These are phyloP conservation scores for Accipiter virgatus DNA, from an alignment of 2,113 vertebrate genomes.

Conservation along the genomic window DNA sequence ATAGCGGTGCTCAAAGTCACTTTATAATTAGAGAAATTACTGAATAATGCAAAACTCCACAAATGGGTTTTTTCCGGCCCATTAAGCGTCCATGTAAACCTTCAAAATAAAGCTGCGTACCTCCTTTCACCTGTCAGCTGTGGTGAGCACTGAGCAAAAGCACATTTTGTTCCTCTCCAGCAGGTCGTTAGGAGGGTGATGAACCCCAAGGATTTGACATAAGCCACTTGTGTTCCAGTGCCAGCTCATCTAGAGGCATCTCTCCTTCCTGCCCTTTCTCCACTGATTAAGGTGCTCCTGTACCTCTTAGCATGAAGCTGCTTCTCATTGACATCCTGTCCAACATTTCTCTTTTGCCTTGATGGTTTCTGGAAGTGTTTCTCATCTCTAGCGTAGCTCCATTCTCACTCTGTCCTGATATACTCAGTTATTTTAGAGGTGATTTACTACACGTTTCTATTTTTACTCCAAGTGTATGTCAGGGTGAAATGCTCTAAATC, in stretches of 20 bases:
- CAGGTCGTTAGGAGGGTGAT: not conserved
- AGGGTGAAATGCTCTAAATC: not conserved
- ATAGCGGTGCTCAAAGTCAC: not conserved
- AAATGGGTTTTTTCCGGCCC: not conserved
- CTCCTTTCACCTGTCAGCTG: constrained; percentile 20
- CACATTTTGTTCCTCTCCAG: not conserved
- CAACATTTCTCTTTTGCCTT: not conserved
- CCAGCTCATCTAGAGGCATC: not conserved
- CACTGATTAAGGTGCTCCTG: constrained; percentile 1
- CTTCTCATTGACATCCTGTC: not conserved
- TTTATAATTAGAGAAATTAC: constrained; percentile 63
- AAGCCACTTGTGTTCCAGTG: not conserved
- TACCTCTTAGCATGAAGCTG: not conserved
- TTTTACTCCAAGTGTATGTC: not conserved
- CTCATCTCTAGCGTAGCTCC: not conserved
- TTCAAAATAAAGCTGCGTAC: constrained; percentile 15
- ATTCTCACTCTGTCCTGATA: not conserved
- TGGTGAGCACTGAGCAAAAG: not conserved
- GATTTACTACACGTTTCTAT: not conserved
- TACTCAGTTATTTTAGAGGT: not conserved
- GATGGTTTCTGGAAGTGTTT: not conserved
- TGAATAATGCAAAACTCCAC: constrained; percentile 45
- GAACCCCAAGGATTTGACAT: constrained; percentile 1
- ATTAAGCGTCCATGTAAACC: constrained; percentile 48
- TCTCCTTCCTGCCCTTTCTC: not conserved